Conservation (phyloP, 37 sponge, comb jelly and placozoan species). For the Hexactinellida sp. region DNA sequence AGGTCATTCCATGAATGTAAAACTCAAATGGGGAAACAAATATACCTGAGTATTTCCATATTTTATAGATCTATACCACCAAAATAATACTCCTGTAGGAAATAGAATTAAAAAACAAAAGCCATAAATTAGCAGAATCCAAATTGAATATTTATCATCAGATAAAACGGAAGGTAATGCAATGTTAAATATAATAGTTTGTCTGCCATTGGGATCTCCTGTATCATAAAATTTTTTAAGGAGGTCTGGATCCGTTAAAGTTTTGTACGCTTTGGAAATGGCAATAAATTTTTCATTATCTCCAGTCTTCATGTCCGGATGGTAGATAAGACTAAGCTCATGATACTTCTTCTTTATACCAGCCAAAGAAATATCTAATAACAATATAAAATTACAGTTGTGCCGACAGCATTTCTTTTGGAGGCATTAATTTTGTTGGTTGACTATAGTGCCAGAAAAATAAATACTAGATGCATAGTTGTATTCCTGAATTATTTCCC, state of each 20-base stretch:
- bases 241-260: conserved; percentile 73
- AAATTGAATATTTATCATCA: conserved; percentile 67
- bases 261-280: conserved; percentile 84
- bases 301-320: conserved; percentile 83
- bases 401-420: not conserved
- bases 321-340: conserved; percentile 60
- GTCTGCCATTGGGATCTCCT: conserved; percentile 87
- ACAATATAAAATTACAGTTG: not conserved
- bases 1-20: too few relatives aligned
- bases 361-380: conserved; percentile 27
- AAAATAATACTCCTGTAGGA: conserved; percentile 22
- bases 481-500: too few relatives aligned
- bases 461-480: too few relatives aligned
- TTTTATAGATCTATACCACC: conserved; percentile 90
- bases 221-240: conserved; percentile 76
- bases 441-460: too few relatives aligned
- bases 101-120: conserved; percentile 24
- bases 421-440: too few relatives aligned
- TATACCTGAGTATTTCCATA: conserved; percentile 64
- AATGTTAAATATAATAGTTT: conserved; percentile 66
- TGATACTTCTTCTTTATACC: conserved; percentile 70
- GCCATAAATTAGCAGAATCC: conserved; percentile 29
- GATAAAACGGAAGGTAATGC: conserved; percentile 93
- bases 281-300: conserved; percentile 73
- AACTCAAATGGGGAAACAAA: too few relatives aligned